These are phyloP conservation scores for Semnopithecus entellus DNA, from an alignment of 2,113 vertebrate genomes.

Conservation along the genomic window DNA sequence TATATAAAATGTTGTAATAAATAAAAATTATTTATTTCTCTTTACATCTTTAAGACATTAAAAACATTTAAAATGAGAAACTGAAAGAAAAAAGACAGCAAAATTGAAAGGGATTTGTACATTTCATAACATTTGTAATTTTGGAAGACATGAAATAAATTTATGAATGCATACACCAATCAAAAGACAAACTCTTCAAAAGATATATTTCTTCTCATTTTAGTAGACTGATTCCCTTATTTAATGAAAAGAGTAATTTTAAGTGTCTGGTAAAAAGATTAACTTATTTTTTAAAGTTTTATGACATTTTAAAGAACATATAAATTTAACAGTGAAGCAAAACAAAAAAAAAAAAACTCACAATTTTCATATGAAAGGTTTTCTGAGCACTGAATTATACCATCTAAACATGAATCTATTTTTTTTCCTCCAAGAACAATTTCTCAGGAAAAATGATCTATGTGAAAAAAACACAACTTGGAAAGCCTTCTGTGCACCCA, in stretches of 20 bases:
- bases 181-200: background rate
- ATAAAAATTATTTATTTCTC: background rate
- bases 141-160: constrained; percentile 10
- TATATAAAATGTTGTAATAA: background rate
- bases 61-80: background rate
- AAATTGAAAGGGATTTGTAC: background rate
- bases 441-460: background rate
- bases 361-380: background rate
- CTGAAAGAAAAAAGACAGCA: background rate
- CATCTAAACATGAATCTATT: background rate
- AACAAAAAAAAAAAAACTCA: background rate
- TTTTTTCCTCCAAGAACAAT: background rate
- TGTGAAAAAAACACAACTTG: background rate
- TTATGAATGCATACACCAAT: background rate
- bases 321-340: background rate
- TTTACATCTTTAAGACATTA: background rate
- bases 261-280: background rate
- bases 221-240: background rate
- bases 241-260: background rate
- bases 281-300: background rate
- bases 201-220: background rate
- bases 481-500: background rate
- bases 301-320: background rate
- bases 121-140: background rate
- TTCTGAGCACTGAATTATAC: background rate